These are phyloP conservation scores for Hemicentrotus pulcherrimus DNA, from an alignment of 35 echinoderm and acorn worm genomes.

Conservation along the genomic window DNA sequence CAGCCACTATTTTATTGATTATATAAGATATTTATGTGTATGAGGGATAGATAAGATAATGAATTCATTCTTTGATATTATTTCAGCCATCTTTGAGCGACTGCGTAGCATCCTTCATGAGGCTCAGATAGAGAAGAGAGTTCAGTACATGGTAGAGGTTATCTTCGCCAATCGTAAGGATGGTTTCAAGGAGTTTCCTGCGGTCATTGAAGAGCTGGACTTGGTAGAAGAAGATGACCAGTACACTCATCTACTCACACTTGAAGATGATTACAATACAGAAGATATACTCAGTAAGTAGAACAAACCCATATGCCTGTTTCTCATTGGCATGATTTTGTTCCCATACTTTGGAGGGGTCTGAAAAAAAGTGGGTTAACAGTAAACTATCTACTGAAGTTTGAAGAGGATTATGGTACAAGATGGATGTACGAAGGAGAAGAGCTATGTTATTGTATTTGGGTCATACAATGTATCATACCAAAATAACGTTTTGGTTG, in stretches of 20 bases:
- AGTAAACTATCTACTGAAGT: slow-evolving; percentile 81
- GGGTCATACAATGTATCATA: background rate
- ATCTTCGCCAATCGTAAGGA: slow-evolving; percentile 97
- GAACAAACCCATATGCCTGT: background rate
- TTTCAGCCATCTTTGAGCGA: slow-evolving; percentile 89
- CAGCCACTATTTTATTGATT: too few relatives aligned
- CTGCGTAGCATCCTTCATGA: slow-evolving; percentile 92
- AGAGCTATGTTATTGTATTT: background rate
- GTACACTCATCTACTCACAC: slow-evolving; percentile 91
- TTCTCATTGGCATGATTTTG: background rate
- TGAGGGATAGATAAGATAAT: background rate
- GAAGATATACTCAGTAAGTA: slow-evolving; percentile 93
- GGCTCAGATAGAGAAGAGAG: slow-evolving; percentile 87
- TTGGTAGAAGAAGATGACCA: slow-evolving; percentile 91
- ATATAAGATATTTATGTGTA: too few relatives aligned
- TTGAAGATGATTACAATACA: slow-evolving; percentile 86
- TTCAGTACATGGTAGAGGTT: slow-evolving; percentile 99
- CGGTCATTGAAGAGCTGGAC: slow-evolving; percentile 79
- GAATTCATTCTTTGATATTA: background rate
- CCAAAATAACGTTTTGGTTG: background rate
- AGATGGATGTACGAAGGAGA: slow-evolving; percentile 68
- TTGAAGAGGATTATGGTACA: slow-evolving; percentile 82
- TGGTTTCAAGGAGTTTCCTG: slow-evolving; percentile 93
- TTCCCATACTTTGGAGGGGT: background rate
- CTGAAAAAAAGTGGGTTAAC: slow-evolving; percentile 58